A percentile compares a stretch with the other conserved stretches of the same genome.
These are phyloP conservation scores for Conops quadrifasciatus DNA, from an alignment of 2,888 invertebrate genomes.

Conservation along the genomic window DNA sequence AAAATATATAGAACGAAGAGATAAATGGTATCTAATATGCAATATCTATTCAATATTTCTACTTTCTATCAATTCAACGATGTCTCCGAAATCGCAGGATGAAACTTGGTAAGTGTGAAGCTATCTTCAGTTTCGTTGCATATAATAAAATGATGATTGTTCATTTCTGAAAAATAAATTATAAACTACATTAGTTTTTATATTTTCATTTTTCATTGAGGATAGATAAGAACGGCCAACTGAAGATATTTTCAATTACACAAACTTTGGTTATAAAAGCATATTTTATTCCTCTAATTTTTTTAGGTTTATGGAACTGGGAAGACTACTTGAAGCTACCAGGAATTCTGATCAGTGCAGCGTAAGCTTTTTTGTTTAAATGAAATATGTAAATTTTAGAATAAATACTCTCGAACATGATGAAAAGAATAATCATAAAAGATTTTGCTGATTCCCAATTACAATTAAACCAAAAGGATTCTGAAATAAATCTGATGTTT, in stretches of 20 bases:
- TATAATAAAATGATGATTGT: constrained; percentile 36
- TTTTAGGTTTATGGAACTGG: too few species aligned
- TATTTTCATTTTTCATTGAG: constrained; percentile 37
- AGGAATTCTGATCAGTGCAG: too few species aligned
- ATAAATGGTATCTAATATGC: not conserved
- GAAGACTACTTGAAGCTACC: too few species aligned
- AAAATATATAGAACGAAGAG: not conserved
- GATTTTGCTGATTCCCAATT: constrained; percentile 39
- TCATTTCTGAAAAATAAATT: constrained; percentile 38
- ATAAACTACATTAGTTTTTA: constrained; percentile 19
- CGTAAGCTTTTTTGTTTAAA: too few species aligned
- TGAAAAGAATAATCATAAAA: constrained; percentile 37
- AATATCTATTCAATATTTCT: not conserved
- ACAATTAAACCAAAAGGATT: constrained; percentile 43
- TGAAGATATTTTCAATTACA: constrained; percentile 29
- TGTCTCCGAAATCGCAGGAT: not conserved
- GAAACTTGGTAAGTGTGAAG: constrained; percentile 6
- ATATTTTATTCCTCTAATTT: too few species aligned
- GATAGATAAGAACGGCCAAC: constrained; percentile 48
- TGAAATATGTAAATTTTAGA: too few species aligned
- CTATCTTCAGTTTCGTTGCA: not conserved
- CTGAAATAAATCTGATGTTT: constrained; percentile 37
- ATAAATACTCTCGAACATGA: too few species aligned
- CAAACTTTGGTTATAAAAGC: too few species aligned
- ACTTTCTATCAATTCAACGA: not conserved